These are phyloP conservation scores for Drosophila bocki DNA, from an alignment of 1,140 invertebrate genomes.

Conservation along the genomic window DNA sequence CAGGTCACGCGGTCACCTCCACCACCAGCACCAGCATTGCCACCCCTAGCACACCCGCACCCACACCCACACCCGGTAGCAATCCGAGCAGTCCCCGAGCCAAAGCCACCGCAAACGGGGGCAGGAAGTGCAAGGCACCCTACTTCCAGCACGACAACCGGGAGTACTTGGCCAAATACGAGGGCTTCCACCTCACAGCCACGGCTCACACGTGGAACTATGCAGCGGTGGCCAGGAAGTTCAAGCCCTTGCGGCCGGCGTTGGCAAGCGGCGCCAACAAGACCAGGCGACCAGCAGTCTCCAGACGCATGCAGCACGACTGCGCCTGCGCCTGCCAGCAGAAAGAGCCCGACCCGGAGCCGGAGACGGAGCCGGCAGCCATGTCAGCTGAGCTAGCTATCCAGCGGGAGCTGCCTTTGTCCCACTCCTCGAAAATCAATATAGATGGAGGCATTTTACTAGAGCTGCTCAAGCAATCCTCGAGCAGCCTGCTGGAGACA, in stretches of 20 bases:
- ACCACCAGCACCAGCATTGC: conserved; percentile 10
- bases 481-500: conserved; percentile 63
- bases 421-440: conserved; percentile 33
- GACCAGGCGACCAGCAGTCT: conserved; percentile 67
- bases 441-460: conserved; percentile 54
- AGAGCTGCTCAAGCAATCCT: conserved; percentile 73
- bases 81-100: conserved; percentile 11
- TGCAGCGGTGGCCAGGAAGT: conserved; percentile 79
- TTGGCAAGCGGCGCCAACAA: conserved; percentile 79
- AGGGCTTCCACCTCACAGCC: conserved; percentile 68
- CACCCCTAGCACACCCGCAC: conserved; percentile 21
- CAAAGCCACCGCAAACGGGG: conserved; percentile 15
- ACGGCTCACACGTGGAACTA: conserved; percentile 69
- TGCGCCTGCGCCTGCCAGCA: conserved; percentile 72
- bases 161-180: conserved; percentile 70
- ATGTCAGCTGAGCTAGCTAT: conserved; percentile 48
- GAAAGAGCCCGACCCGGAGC: conserved; percentile 32
- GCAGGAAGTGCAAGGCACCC: conserved; percentile 67
- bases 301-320: conserved; percentile 37
- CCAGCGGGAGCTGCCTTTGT: conserved; percentile 29
- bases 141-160: conserved; percentile 83
- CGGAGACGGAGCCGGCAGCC: conserved; percentile 51
- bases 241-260: conserved; percentile 74
- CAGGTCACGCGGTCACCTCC: conserved; percentile 50
- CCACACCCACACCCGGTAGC: conserved; percentile 7